Evolutionary conservation across 2,113 vertebrate species (phyloP).

Genomic region (Chascanopsetta lugubris): DNA sequence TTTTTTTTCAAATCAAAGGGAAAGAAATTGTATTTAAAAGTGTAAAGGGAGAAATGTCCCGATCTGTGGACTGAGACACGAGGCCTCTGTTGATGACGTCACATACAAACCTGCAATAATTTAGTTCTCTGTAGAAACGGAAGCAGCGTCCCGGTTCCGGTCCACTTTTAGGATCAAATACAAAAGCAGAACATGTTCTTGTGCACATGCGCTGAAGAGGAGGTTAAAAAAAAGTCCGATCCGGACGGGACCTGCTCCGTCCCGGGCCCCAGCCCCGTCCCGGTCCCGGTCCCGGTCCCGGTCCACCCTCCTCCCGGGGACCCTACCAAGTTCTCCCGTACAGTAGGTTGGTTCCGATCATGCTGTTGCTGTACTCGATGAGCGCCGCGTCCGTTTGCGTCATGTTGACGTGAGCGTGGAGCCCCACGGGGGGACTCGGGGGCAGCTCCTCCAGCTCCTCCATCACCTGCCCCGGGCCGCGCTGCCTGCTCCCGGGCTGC

Average conservation of each 20-base stretch:
- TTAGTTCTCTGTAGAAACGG: slow-evolving; percentile 8
- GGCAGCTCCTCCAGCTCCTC: slow-evolving; percentile 86
- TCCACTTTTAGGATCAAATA: too few species aligned
- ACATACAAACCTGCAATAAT: slow-evolving; percentile 37
- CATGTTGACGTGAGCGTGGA: slow-evolving; percentile 83
- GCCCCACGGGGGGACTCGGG: slow-evolving; percentile 82
- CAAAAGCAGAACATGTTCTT: too few species aligned
- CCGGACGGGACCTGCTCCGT: too few species aligned
- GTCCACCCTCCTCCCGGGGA: neutral
- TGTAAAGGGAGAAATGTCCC: too few species aligned
- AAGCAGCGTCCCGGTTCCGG: neutral
- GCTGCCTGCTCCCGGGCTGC: slow-evolving; percentile 51
- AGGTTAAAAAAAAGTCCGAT: too few species aligned
- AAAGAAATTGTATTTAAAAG: too few species aligned
- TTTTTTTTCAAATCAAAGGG: slow-evolving; percentile 48
- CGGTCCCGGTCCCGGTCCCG: neutral
- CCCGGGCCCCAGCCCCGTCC: neutral
- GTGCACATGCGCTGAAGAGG: too few species aligned
- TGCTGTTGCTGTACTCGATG: slow-evolving; percentile 86
- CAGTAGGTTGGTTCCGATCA: slow-evolving; percentile 88
- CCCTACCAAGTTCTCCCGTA: slow-evolving; percentile 94
- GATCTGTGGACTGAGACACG: neutral
- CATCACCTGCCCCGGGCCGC: slow-evolving; percentile 48
- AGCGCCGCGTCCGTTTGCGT: slow-evolving; percentile 84
- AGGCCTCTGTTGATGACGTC: too few species aligned